Conservation (phyloP, 2,113 vertebrate species). For the Oreochromis tanganicae region DNA sequence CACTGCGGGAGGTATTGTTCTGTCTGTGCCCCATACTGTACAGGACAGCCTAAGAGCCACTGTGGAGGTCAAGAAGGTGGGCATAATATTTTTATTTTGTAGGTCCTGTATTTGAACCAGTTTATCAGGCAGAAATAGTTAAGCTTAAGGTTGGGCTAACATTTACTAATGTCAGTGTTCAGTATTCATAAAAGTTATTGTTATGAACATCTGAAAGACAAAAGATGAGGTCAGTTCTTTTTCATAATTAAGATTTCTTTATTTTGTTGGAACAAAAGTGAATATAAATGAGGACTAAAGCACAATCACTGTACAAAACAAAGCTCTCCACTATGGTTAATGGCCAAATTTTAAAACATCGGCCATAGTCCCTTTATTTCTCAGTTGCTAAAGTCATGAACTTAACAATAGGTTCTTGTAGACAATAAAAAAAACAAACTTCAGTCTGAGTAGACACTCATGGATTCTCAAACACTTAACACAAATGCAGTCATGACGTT, state of each 20-base stretch:
- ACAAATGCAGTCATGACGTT: not conserved
- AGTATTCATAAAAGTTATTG: not conserved
- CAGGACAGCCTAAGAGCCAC: conserved; percentile 84
- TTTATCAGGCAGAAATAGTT: not conserved
- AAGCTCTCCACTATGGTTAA: not conserved
- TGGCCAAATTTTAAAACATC: not conserved
- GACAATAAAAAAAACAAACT: not conserved
- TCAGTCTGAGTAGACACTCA: not conserved
- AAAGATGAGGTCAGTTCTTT: not conserved
- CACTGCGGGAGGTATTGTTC: conserved; percentile 62
- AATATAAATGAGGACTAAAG: not conserved
- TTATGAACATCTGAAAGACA: not conserved
- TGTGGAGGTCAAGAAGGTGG: conserved; percentile 92
- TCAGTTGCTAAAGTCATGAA: not conserved
- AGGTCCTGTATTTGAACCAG: not conserved
- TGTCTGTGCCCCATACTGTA: conserved; percentile 81
- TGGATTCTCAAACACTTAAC: not conserved
- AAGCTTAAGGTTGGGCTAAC: not conserved
- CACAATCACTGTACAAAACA: not conserved
- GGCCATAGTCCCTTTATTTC: not conserved
- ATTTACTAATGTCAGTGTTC: not conserved
- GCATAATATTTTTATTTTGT: not conserved
- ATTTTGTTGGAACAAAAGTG: not conserved
- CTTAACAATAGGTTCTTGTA: not conserved
- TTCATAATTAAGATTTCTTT: not conserved